Percentiles rank a stretch among this genome's conserved stretches.
These are phyloP conservation scores for Rhogogaster chlorosoma DNA, from an alignment of 2,888 invertebrate genomes.

Conservation along the genomic window DNA sequence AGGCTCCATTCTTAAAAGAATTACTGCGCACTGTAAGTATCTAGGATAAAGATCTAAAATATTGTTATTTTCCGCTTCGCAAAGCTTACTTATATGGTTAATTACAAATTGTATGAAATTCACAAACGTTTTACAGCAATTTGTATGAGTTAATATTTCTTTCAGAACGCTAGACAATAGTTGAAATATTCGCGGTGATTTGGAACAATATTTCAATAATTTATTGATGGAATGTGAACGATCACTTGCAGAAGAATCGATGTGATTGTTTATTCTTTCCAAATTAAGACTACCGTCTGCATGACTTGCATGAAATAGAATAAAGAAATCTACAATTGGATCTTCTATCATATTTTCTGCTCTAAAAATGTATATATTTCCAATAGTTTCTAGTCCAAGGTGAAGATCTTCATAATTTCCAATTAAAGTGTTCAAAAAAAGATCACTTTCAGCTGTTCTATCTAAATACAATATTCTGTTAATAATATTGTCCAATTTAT, in stretches of 20 bases:
- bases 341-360: conserved; percentile 66
- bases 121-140: conserved; percentile 61
- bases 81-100: conserved; percentile 57
- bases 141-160: conserved; percentile 62
- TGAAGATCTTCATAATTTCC: conserved; percentile 58
- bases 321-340: conserved; percentile 64
- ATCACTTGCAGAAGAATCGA: neutral
- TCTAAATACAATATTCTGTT: conserved; percentile 61
- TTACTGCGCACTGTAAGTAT: conserved; percentile 63
- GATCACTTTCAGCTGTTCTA: conserved; percentile 59
- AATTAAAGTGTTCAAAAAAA: conserved; percentile 60
- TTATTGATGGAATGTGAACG: conserved; percentile 51
- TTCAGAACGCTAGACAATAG: conserved; percentile 63
- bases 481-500: conserved; percentile 62
- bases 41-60: conserved; percentile 70
- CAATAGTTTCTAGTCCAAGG: conserved; percentile 60
- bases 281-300: conserved; percentile 40
- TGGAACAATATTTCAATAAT: conserved; percentile 59
- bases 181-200: conserved; percentile 66
- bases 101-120: conserved; percentile 64
- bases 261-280: conserved; percentile 42
- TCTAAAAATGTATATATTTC: conserved; percentile 64
- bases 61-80: conserved; percentile 59
- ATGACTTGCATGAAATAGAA: conserved; percentile 9
- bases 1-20: conserved; percentile 67